Evolutionary conservation across 2,888 invertebrate species (phyloP).

Genomic region (Calliphora vomitoria): DNA sequence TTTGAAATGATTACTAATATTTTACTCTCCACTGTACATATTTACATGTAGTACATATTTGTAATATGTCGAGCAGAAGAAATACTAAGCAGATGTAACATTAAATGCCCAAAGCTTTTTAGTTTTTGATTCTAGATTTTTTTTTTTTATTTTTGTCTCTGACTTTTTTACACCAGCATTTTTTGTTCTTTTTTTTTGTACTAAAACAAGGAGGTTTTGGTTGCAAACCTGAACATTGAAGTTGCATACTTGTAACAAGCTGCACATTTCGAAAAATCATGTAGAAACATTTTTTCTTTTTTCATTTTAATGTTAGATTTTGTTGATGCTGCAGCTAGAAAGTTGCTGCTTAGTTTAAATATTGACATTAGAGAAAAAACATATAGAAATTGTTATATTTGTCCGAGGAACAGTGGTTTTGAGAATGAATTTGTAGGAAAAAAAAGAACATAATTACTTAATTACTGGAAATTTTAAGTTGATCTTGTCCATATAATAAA

Average conservation of each 20-base stretch:
- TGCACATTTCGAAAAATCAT: slow-evolving; percentile 21
- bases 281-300: slow-evolving; percentile 12
- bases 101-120: slow-evolving; percentile 64
- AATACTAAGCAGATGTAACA: slow-evolving; percentile 67
- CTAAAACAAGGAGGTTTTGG: neutral
- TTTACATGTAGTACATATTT: slow-evolving; percentile 30
- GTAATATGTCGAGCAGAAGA: slow-evolving; percentile 33
- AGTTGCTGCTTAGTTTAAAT: slow-evolving; percentile 27
- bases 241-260: slow-evolving; percentile 26
- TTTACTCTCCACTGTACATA: slow-evolving; percentile 17
- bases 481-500: no score
- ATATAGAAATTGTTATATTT: neutral
- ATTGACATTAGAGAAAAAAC: slow-evolving; percentile 24
- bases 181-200: neutral
- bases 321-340: neutral
- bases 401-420: neutral
- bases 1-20: neutral
- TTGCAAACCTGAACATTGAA: slow-evolving; percentile 43
- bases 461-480: no score
- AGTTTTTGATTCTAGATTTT: slow-evolving; percentile 56
- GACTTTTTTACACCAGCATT: neutral
- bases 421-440: no score
- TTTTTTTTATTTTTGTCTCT: slow-evolving; percentile 21
- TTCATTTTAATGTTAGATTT: neutral
- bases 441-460: no score